Base-by-base conservation (phyloP, 2,888 invertebrate species). In the Schizotus pectinicornis region DNA sequence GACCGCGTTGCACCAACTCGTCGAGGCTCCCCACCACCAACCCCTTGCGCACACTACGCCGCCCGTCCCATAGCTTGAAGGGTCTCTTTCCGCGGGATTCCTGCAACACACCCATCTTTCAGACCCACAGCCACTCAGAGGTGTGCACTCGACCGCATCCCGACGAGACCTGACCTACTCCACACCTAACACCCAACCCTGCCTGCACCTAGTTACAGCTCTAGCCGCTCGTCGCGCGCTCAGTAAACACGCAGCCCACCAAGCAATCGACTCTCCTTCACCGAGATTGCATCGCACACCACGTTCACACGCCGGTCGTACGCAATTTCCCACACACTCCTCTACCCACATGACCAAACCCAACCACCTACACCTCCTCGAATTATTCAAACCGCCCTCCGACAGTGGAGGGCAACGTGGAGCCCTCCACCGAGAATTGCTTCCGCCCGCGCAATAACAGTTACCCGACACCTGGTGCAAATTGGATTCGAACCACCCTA, bases 11-110 rank as follows among this genome's bases (percentile, higher is more conserved):
- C 72, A 80, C 79, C 74, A 80, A 85, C 84, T 94, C 94, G 82
- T 94, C 94, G 80, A 94, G 91, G 81, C 91, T 92, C 81, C 90
- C 90, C 82, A 93, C 94, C 79, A 94, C 94, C 84, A 94, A 85
- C 80, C 94, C 94, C 85, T 94, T 94, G 82, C 94, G 88, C 81
- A 93, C 90, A 86, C 89, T 93, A 85, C 94, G 88, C 86, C 91
- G 91, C 84, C 93, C 91, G 88, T 94, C 94, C 94, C 94, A 94
- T 90, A 94, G 90, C 89, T 94, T 94, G 86, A 94, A 92, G 87
- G 94, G 94, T 88, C 93, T 92, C 89, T 94, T 93, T 87, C 91
- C 92, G 86, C 93, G 91, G 87, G 91, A 89, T 88, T 93, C 93
- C 93, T 94, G 85, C 62, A 83, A 85, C 77, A 74, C 77, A 73